These are phyloP conservation scores for Perizoma flavofasciatum DNA, from an alignment of 2,888 invertebrate genomes.

Conservation along the genomic window DNA sequence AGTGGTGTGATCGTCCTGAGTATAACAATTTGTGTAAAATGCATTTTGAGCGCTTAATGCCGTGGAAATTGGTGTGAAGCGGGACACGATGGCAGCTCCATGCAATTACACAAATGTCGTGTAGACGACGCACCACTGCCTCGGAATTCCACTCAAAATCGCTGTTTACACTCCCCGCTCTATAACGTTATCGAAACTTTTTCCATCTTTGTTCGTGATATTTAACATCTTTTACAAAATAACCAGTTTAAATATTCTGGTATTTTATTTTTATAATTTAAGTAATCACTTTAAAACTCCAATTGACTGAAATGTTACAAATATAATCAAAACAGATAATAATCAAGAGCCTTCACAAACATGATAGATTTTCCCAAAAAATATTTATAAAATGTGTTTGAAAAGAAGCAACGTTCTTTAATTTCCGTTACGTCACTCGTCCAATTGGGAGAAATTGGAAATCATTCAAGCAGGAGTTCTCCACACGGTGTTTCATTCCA, in stretches of 20 bases:
- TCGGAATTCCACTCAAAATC: constrained; percentile 35
- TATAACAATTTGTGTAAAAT: constrained; percentile 72
- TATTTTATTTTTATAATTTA: constrained; percentile 2
- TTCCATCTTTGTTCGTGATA: constrained; percentile 29
- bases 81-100: constrained; percentile 61
- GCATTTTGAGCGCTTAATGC: constrained; percentile 75
- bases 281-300: too few relatives aligned
- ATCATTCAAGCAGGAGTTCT: constrained; percentile 67
- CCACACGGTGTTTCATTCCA: constrained; percentile 55
- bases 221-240: constrained; percentile 19
- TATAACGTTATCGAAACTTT: constrained; percentile 33
- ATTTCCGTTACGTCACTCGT: constrained; percentile 83
- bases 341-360: constrained; percentile 36
- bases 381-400: constrained; percentile 52
- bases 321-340: constrained; percentile 22
- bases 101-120: constrained; percentile 75
- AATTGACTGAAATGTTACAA: neutral
- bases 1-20: constrained; percentile 59
- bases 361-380: constrained; percentile 32
- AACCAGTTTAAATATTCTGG: constrained; percentile 16
- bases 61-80: constrained; percentile 72
- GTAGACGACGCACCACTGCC: constrained; percentile 47
- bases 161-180: constrained; percentile 31
- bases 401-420: constrained; percentile 70
- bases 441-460: constrained; percentile 78